Evolutionary conservation across 2,888 invertebrate species (phyloP).

Genomic region (Lymantria dispar): DNA sequence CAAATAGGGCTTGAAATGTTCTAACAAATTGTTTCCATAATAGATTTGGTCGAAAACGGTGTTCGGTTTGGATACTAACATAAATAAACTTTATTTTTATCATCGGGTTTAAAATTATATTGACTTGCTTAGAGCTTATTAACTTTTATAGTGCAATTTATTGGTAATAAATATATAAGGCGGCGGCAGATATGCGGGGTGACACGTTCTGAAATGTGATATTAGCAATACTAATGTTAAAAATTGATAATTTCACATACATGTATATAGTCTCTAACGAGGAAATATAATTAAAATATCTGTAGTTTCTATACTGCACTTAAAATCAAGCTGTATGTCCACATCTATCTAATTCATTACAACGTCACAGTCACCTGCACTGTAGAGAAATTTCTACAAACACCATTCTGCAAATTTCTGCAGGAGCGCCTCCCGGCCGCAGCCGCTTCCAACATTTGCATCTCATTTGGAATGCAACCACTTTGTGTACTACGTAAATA

Average conservation of each 20-base stretch:
- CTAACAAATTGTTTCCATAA: slow-evolving; percentile 20
- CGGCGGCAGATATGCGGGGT: too few species aligned
- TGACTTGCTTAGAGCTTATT: too few species aligned
- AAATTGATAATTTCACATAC: too few species aligned
- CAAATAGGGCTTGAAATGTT: slow-evolving; percentile 13
- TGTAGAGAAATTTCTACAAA: slow-evolving; percentile 36
- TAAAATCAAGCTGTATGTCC: slow-evolving; percentile 9
- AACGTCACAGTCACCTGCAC: slow-evolving; percentile 26
- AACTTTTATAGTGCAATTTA: too few species aligned
- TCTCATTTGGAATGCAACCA: slow-evolving; percentile 66
- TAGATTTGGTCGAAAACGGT: slow-evolving; percentile 3
- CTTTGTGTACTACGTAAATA: slow-evolving; percentile 12
- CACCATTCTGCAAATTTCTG: slow-evolving; percentile 37
- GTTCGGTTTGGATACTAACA: too few species aligned
- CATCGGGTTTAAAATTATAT: too few species aligned
- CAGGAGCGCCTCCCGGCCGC: slow-evolving; percentile 40
- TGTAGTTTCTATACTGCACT: not conserved
- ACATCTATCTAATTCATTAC: slow-evolving; percentile 13
- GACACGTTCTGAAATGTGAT: too few species aligned
- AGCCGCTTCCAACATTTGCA: slow-evolving; percentile 64
- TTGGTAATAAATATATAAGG: too few species aligned
- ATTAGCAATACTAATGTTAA: too few species aligned
- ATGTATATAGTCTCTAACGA: too few species aligned
- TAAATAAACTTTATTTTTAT: too few species aligned
- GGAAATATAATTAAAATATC: not conserved